Base-by-base conservation (phyloP, 2,797 vertebrate genomes). In the Clarias pachynema region DNA sequence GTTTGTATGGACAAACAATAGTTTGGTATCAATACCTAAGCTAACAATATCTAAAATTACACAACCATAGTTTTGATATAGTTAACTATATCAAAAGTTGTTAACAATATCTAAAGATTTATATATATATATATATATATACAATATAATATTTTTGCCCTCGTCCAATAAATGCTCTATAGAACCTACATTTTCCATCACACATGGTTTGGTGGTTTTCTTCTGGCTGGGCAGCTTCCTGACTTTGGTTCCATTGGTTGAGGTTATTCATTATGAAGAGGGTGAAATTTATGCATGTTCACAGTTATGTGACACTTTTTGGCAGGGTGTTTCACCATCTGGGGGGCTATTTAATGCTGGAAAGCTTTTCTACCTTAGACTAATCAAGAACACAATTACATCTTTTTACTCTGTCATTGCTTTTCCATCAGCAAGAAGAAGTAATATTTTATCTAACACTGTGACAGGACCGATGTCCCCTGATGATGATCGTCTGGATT, bases 231-330 rank as follows among this genome's bases (percentile, higher is more conserved):
- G 16, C 9, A 77, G 56, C 31, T 34, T 77, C 56, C 74, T 60
- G 56, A 5, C 29, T 15, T 60, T 60, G 59, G 34, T 60, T 34
- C 56, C 44, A 44, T 24, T 78, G 75, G 31, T 62, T 78, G 75
- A 37, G 24, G 44, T 70, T 57, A 77, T 16, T 74, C 14, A 74
- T 59, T 79, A 62, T 62, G 10, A 78, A 60, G 10, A 22, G n/a
- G 53, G 74, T 77, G 29, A 79, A 79, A 79, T 79, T 62, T 79
- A 24, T 78, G 20, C 20, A 37, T 15, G 57, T 60, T 78, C 29
- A 60, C 29, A 78, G 10, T 60, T n/a, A 60, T 60, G 34, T 62
- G 77, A 62, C 31, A 77, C 53, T 22, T n/a, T 62, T 62, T 79
- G 5, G 20, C 24, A 6, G 12, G n/a, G 57, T 31, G 18, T 60